These are phyloP conservation scores for Macquaria australasica DNA, from an alignment of 2,113 vertebrate genomes.

Conservation along the genomic window DNA sequence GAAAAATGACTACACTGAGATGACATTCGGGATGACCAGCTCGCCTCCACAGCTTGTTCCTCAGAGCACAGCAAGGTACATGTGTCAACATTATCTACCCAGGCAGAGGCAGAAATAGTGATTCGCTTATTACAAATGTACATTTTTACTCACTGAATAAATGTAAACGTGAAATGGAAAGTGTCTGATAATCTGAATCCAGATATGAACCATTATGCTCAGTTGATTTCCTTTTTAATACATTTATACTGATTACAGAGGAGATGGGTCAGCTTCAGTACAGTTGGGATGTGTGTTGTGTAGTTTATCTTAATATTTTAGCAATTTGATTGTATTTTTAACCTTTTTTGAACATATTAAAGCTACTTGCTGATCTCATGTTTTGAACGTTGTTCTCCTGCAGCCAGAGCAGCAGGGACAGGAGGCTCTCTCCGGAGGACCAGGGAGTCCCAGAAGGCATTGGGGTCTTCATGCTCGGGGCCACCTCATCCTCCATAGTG, in stretches of 20 bases:
- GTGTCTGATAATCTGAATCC: neutral
- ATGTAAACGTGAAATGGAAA: neutral
- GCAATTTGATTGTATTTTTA: too few relatives aligned
- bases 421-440: slow-evolving; percentile 86
- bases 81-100: neutral
- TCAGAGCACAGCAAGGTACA: slow-evolving; percentile 81
- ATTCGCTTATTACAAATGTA: neutral
- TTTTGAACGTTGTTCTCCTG: slow-evolving; percentile 43
- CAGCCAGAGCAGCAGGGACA: slow-evolving; percentile 85
- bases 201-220: neutral
- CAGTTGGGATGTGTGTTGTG: neutral
- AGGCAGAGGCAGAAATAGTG: neutral
- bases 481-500: slow-evolving; percentile 79
- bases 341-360: neutral
- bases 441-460: slow-evolving; percentile 63
- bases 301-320: too few relatives aligned
- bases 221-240: neutral
- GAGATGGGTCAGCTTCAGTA: neutral
- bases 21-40: slow-evolving; percentile 87
- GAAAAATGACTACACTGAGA: slow-evolving; percentile 91
- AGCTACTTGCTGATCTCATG: neutral
- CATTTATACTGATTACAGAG: neutral
- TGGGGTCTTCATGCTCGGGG: slow-evolving; percentile 85
- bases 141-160: neutral
- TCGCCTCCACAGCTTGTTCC: slow-evolving; percentile 87